phyloP scores from a whole-genome alignment of 2,888 invertebrate species.

The Noctua janthe region DNA sequence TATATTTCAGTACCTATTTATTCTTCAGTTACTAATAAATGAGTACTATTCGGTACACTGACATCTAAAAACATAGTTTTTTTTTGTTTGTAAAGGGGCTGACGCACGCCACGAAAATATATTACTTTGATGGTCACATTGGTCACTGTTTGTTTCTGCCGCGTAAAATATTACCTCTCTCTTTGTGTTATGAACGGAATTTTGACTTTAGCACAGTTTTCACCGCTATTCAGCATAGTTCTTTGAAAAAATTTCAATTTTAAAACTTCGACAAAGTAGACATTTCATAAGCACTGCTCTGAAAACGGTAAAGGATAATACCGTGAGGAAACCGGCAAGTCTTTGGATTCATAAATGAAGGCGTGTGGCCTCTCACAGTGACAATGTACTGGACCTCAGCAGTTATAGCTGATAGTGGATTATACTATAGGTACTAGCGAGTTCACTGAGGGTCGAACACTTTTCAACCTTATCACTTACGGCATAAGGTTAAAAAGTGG shows the following conservation, averaged over 20 bases:
- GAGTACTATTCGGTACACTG: constrained; percentile 1
- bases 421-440: not conserved
- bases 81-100: not conserved
- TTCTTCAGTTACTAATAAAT: constrained; percentile 15
- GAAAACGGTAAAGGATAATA: not conserved
- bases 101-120: constrained; percentile 15
- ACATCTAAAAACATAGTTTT: constrained; percentile 8
- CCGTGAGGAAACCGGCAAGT: not conserved
- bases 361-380: not conserved
- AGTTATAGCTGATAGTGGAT: not conserved
- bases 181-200: constrained; percentile 4
- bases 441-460: too few species aligned
- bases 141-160: constrained; percentile 36
- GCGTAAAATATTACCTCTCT: constrained; percentile 36
- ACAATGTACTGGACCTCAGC: not conserved
- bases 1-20: constrained; percentile 5
- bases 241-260: not conserved
- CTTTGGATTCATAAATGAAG: not conserved
- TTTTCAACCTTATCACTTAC: too few species aligned
- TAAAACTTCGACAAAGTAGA: not conserved
- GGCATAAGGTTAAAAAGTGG: too few species aligned
- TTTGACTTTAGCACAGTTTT: not conserved
- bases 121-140: constrained; percentile 25
- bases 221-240: not conserved
- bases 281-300: not conserved